Evolutionary conservation across 2,888 invertebrate genomes (phyloP), one percentile per base, ranked within the genome.

Genomic region (Oithona nana): DNA sequence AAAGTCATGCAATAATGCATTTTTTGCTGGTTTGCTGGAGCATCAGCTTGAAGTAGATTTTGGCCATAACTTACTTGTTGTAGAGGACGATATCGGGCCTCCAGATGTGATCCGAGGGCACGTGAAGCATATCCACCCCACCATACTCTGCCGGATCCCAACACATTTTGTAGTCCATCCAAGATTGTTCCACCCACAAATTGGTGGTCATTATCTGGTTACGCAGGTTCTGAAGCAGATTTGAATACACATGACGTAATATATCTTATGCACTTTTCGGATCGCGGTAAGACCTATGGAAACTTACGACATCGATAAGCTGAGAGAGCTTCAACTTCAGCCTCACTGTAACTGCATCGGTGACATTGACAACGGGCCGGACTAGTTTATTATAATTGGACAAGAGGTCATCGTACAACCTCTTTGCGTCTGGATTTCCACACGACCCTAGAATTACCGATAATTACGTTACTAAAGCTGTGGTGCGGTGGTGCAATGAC

Each of bases 371-470:
- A 68, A 94, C 93, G 30, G 94, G 94, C 65, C 94, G 81, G 68
- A 94, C 93, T 68, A 94, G 82, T 77, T 93, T 94, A 78, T 94
- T 94, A 78, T 93, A 94, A 78, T 90, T 90, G 72, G 88, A 86
- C 66, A 94, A 81, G 63, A 94, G 82, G 76, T 93, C 92, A 76
- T 93, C 92, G 79, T 93, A 94, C 68, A 94, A 83, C 64, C 93
- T 81, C 76, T 93, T 93, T 69, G 93, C 93, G 78, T 93, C 92
- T 68, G 92, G 92, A 79, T 93, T 93, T 68, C 88, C 88, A 71
- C 86, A 86, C 71, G 50, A 50, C 26, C 61, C 61, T 30, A 54
- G 13, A 11, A 54, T 16, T 2, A 54, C 16, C 16, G 16, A 39
- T 39, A 11, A 39, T 39, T 39, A 39, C 39, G 6, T 6, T 39